These are phyloP conservation scores for Drosophila conformis DNA, from an alignment of 2,888 invertebrate genomes.

Conservation along the genomic window DNA sequence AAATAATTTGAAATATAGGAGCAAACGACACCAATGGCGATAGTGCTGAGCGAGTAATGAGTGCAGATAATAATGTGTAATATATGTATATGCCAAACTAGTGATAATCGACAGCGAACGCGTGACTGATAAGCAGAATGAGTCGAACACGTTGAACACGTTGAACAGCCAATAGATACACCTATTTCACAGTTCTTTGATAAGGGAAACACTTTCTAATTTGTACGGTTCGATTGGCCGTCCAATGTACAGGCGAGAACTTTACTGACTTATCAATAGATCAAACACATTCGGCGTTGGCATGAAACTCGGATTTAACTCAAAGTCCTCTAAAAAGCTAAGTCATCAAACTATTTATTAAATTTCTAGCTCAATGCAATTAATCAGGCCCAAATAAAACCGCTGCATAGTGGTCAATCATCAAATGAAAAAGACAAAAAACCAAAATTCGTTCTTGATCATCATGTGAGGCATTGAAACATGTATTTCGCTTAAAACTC, in stretches of 20 bases:
- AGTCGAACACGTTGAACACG: background rate
- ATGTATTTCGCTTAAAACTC: background rate
- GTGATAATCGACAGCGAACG: background rate
- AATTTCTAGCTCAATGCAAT: slow-evolving; percentile 10
- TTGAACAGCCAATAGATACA: slow-evolving; percentile 8
- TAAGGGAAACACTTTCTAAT: slow-evolving; percentile 13
- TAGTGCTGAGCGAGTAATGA: background rate
- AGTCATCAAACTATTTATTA: background rate
- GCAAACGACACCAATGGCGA: background rate
- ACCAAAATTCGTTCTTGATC: background rate
- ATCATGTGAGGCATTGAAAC: background rate
- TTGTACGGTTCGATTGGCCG: slow-evolving; percentile 31
- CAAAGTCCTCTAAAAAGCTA: slow-evolving; percentile 16
- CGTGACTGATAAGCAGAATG: slow-evolving; percentile 34
- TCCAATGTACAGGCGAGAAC: slow-evolving; percentile 42
- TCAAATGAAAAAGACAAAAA: background rate
- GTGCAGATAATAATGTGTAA: background rate
- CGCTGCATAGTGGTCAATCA: slow-evolving; percentile 13
- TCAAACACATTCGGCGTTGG: slow-evolving; percentile 14
- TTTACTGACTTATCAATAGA: slow-evolving; percentile 8
- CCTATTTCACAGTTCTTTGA: slow-evolving; percentile 5
- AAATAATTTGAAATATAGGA: background rate
- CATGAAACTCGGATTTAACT: slow-evolving; percentile 35
- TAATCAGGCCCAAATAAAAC: slow-evolving; percentile 4
- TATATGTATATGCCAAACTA: no score